A percentile compares a stretch with the other conserved stretches of the same genome.
Evolutionary conservation across 2,113 vertebrate species (phyloP).

Genomic region (Alaudala cheleensis): DNA sequence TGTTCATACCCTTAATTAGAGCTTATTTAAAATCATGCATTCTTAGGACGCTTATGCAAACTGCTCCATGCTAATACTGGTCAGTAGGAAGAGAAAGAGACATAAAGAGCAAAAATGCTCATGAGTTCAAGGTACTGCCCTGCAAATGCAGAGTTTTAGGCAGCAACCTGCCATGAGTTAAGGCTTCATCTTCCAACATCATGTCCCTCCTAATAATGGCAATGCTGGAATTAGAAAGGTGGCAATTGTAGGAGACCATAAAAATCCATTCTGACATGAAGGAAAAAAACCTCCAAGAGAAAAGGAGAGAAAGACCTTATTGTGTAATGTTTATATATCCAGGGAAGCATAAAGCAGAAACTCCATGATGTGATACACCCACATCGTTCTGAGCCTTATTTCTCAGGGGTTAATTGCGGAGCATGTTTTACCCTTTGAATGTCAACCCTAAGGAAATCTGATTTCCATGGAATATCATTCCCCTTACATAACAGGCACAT

Average conservation of each 20-base stretch:
- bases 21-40: neutral
- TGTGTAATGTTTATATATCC: neutral
- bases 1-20: neutral
- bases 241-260: neutral
- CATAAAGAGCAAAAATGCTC: neutral
- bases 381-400: neutral
- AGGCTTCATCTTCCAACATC: neutral
- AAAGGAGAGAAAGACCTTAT: neutral
- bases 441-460: neutral
- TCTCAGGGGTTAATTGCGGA: neutral
- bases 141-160: neutral
- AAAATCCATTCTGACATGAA: neutral
- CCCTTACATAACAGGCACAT: neutral
- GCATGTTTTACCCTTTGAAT: neutral
- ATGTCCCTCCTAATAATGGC: neutral
- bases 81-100: neutral
- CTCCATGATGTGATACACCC: neutral
- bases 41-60: neutral
- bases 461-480: neutral
- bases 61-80: neutral
- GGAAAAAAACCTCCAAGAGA: neutral
- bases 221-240: rapidly evolving
- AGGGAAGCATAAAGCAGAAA: neutral
- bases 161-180: neutral
- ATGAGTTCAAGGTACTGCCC: neutral